phyloP scores from a whole-genome alignment of 2,888 invertebrate species.

The Halocaridina rubra region DNA sequence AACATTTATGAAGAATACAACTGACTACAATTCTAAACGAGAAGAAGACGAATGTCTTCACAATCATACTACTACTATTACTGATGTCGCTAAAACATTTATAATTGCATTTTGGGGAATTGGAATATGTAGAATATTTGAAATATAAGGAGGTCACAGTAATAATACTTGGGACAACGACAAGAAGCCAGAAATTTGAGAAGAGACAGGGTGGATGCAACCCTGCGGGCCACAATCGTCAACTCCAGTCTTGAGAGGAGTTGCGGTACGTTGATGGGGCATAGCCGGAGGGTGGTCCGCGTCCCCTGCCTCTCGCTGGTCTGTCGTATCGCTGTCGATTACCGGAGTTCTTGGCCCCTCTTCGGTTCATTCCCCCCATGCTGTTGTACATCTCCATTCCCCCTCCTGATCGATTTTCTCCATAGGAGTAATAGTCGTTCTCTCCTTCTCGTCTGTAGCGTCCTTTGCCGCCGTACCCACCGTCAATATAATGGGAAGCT shows the following conservation, averaged over 20 bases:
- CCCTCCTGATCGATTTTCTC: neutral
- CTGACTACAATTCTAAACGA: slow-evolving; percentile 25
- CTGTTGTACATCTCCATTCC: slow-evolving; percentile 2
- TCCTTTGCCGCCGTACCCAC: neutral
- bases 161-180: slow-evolving; percentile 36
- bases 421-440: neutral
- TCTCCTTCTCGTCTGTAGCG: neutral
- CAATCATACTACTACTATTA: slow-evolving; percentile 15
- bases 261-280: slow-evolving; percentile 34
- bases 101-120: slow-evolving; percentile 27
- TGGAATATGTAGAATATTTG: slow-evolving; percentile 36
- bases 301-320: slow-evolving; percentile 35
- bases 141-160: slow-evolving; percentile 37
- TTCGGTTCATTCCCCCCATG: slow-evolving; percentile 18
- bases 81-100: slow-evolving; percentile 31
- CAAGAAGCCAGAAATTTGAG: neutral
- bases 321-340: slow-evolving; percentile 36
- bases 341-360: slow-evolving; percentile 28
- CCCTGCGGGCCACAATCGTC: slow-evolving; percentile 60
- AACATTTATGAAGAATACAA: slow-evolving; percentile 24
- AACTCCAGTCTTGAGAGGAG: slow-evolving; percentile 50
- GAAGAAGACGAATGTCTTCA: slow-evolving; percentile 30
- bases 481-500: slow-evolving; percentile 12
- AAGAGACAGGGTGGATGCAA: slow-evolving; percentile 49
- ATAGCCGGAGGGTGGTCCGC: slow-evolving; percentile 38